A percentile compares a stretch with the other conserved stretches of the same genome.
Conservation (phyloP, 2,888 invertebrate genomes). For the Drosophila pullipes region DNA sequence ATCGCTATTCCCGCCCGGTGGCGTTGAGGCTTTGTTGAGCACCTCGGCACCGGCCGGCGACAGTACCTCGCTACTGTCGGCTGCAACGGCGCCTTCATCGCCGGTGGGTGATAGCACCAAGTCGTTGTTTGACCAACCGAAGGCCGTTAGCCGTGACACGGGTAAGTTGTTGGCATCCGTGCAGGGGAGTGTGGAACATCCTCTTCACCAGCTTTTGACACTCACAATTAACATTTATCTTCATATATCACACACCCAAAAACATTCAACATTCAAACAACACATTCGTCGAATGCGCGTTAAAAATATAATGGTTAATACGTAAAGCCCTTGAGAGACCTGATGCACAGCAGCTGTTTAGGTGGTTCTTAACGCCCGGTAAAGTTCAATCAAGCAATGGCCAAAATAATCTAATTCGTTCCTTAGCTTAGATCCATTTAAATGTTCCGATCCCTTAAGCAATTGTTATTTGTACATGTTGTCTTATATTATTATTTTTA, state of each 20-base stretch:
- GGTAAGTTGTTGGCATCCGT: conserved; percentile 68
- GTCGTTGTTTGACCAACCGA: conserved; percentile 76
- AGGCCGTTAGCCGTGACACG: conserved; percentile 80
- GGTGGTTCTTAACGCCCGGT: conserved; percentile 85
- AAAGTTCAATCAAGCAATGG: conserved; percentile 74
- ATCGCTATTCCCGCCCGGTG: conserved; percentile 83
- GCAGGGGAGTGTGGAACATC: conserved; percentile 21
- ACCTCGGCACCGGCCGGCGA: conserved; percentile 82
- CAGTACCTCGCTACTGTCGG: conserved; percentile 58
- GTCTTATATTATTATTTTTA: conserved; percentile 17
- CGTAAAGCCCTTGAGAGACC: conserved; percentile 76
- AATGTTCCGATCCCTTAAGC: conserved; percentile 30
- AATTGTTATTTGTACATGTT: conserved; percentile 14
- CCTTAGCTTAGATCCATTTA: conserved; percentile 45
- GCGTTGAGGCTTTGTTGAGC: conserved; percentile 84
- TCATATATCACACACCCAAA: conserved; percentile 50
- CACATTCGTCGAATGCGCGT: conserved; percentile 37
- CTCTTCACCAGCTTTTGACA: conserved; percentile 36
- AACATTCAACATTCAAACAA: conserved; percentile 15
- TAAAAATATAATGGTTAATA: conserved; percentile 25
- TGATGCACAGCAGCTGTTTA: conserved; percentile 81
- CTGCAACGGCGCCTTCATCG: conserved; percentile 73
- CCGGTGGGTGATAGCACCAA: conserved; percentile 80
- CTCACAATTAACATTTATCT: conserved; percentile 69
- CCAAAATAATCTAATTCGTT: conserved; percentile 48